phyloP scores from a whole-genome alignment of 2,888 invertebrate genomes.

The Sacculina carcini region DNA sequence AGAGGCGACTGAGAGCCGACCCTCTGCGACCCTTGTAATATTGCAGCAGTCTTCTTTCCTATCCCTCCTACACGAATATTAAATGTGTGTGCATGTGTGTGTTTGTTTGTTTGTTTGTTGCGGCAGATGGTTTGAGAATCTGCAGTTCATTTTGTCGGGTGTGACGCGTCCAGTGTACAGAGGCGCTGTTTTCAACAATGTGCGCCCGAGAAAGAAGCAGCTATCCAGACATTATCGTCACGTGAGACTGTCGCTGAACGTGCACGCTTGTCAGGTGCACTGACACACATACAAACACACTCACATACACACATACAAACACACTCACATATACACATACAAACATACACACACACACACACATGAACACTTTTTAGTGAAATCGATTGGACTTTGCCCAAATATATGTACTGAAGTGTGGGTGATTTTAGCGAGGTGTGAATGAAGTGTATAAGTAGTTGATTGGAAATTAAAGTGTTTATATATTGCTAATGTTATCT shows the following conservation, averaged over 20 bases:
- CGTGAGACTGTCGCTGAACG: slow-evolving; percentile 53
- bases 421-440: too few relatives aligned
- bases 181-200: slow-evolving; percentile 61
- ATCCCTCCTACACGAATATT: background rate
- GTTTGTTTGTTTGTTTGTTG: slow-evolving; percentile 1
- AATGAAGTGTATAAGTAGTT: too few relatives aligned
- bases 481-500: too few relatives aligned
- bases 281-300: too few relatives aligned
- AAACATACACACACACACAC: too few relatives aligned
- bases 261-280: slow-evolving; percentile 41
- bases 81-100: background rate
- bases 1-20: too few relatives aligned
- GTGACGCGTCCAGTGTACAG: slow-evolving; percentile 82
- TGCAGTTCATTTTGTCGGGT: slow-evolving; percentile 63
- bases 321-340: too few relatives aligned
- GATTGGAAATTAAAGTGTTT: too few relatives aligned
- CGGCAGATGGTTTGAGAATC: slow-evolving; percentile 66
- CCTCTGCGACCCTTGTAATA: background rate
- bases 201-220: slow-evolving; percentile 60
- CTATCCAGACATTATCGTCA: slow-evolving; percentile 75
- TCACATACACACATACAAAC: too few relatives aligned
- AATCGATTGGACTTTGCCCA: too few relatives aligned
- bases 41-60: background rate
- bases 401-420: too few relatives aligned
- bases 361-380: background rate